Evolutionary conservation across 2,113 vertebrate species (phyloP).

Genomic region (Paedocypris sp.): DNA sequence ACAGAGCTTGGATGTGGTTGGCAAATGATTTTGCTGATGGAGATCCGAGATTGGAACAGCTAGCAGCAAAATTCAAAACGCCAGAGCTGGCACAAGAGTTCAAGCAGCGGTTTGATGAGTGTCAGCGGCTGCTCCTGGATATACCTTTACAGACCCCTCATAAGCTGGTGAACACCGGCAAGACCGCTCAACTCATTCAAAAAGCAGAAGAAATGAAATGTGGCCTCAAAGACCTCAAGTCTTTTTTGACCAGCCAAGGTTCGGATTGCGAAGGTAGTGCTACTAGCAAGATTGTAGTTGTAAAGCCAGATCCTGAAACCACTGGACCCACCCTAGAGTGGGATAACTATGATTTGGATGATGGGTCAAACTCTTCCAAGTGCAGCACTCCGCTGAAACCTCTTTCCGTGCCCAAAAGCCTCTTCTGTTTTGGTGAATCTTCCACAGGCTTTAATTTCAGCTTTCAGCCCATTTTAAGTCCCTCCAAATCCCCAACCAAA

Average conservation of each 20-base stretch:
- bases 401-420: conserved; percentile 77
- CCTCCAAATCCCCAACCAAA: conserved; percentile 85
- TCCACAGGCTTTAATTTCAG: conserved; percentile 87
- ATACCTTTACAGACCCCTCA: conserved; percentile 95
- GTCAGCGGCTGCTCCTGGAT: conserved; percentile 80
- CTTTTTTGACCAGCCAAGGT: conserved; percentile 79
- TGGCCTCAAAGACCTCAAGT: conserved; percentile 92
- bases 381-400: conserved; percentile 73
- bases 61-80: conserved; percentile 93
- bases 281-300: conserved; percentile 34
- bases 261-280: conserved; percentile 54
- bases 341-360: conserved; percentile 84
- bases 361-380: conserved; percentile 72
- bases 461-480: conserved; percentile 88
- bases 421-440: conserved; percentile 92
- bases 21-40: conserved; percentile 92
- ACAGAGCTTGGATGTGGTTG: conserved; percentile 93
- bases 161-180: conserved; percentile 85
- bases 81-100: conserved; percentile 87
- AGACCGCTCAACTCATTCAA: conserved; percentile 87
- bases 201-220: conserved; percentile 97
- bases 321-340: conserved; percentile 79
- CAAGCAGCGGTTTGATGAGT: conserved; percentile 91
- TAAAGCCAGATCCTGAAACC: conserved; percentile 65
- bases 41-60: conserved; percentile 77